Evolutionary conservation across 2,113 vertebrate species (phyloP).

Genomic region (Cynocephalus volans): DNA sequence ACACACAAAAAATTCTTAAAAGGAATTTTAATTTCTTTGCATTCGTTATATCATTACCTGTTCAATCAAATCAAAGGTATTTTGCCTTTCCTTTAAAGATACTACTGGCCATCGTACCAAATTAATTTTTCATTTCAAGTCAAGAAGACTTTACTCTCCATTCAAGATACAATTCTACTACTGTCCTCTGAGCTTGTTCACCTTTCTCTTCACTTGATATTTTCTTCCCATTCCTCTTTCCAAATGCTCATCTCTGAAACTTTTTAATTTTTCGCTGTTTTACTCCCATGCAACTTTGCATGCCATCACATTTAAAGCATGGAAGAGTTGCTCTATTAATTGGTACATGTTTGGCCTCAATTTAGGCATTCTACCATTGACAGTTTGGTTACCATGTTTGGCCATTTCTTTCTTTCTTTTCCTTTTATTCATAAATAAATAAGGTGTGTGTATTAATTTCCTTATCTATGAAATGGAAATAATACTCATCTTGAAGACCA

Average conservation of each 20-base stretch:
- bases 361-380: neutral
- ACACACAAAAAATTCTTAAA: neutral
- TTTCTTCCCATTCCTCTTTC: slow-evolving; percentile 45
- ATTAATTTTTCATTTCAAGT: slow-evolving; percentile 49
- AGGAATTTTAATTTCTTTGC: neutral
- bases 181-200: neutral
- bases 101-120: neutral
- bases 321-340: neutral
- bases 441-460: neutral
- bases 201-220: neutral
- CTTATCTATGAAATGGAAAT: slow-evolving; percentile 30
- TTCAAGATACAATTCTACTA: neutral
- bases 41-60: neutral
- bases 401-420: neutral
- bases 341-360: neutral
- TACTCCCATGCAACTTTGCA: neutral
- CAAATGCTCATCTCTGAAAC: neutral
- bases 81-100: slow-evolving; percentile 43
- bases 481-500: slow-evolving; percentile 40
- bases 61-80: slow-evolving; percentile 25
- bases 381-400: slow-evolving; percentile 32
- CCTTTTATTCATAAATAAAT: slow-evolving; percentile 38
- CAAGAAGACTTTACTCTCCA: neutral
- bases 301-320: slow-evolving; percentile 6
- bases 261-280: slow-evolving; percentile 7